Conservation (phyloP, 1,140 invertebrate species). For the Lasaia peninsularis region DNA sequence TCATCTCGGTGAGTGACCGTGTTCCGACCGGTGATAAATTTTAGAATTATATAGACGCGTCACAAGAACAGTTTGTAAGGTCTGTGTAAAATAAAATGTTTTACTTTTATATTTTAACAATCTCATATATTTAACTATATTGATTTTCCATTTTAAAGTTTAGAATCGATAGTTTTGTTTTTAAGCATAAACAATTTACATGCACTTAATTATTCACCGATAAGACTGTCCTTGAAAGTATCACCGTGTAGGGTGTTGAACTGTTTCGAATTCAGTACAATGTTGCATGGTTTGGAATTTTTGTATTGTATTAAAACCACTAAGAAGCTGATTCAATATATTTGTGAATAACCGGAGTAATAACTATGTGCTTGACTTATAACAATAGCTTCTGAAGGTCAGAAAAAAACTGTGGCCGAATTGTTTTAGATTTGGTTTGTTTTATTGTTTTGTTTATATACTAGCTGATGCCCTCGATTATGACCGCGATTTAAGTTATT, state of each 20-base stretch:
- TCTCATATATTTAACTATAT: neutral
- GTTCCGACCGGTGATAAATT: too few relatives aligned
- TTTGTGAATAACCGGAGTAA: constrained; percentile 7
- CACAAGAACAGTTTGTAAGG: too few relatives aligned
- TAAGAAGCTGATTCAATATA: constrained; percentile 6
- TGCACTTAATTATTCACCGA: neutral
- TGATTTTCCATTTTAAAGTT: neutral
- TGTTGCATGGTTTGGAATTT: constrained; percentile 5
- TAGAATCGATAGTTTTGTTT: too few relatives aligned
- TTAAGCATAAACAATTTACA: too few relatives aligned
- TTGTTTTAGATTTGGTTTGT: constrained; percentile 5
- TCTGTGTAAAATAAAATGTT: too few relatives aligned
- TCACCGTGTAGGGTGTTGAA: constrained; percentile 9
- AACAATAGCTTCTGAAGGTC: constrained; percentile 9
- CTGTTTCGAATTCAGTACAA: constrained; percentile 2
- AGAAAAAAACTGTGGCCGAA: neutral
- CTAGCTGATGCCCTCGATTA: too few relatives aligned
- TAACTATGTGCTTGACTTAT: constrained; percentile 5
- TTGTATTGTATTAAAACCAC: constrained; percentile 9
- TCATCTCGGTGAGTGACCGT: too few relatives aligned
- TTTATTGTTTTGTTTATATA: too few relatives aligned
- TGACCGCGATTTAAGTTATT: too few relatives aligned
- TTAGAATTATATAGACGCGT: too few relatives aligned
- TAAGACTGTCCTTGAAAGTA: constrained; percentile 8
- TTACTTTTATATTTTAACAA: too few relatives aligned